Conservation (phyloP, 2,888 invertebrate species). For the Microdon myrmicae region DNA sequence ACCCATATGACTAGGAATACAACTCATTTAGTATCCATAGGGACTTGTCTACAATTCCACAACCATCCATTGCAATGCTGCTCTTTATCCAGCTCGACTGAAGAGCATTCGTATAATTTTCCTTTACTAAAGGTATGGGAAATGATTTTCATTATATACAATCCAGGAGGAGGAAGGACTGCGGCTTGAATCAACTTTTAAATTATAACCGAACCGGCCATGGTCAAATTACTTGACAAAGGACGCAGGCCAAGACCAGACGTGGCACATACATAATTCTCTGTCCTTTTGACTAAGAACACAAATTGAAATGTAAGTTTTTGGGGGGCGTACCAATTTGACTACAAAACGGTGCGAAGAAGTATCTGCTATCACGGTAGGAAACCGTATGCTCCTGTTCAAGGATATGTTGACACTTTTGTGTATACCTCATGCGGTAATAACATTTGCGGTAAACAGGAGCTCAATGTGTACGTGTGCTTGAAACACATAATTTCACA, state of each 20-base stretch:
- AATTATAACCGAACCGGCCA: slow-evolving; percentile 35
- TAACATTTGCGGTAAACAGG: slow-evolving; percentile 44
- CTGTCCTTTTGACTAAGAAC: background rate
- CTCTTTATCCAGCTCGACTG: background rate
- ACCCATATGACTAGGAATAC: slow-evolving; percentile 30
- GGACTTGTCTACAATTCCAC: too few species aligned
- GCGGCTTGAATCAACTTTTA: slow-evolving; percentile 28
- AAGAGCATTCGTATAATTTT: slow-evolving; percentile 30
- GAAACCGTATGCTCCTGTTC: slow-evolving; percentile 26
- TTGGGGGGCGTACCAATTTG: slow-evolving; percentile 4
- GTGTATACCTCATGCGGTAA: slow-evolving; percentile 49
- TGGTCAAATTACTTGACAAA: slow-evolving; percentile 41
- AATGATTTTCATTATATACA: slow-evolving; percentile 44
- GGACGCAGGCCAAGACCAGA: slow-evolving; percentile 1
- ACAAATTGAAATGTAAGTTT: slow-evolving; percentile 37
- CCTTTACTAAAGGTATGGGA: slow-evolving; percentile 28
- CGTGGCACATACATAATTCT: slow-evolving; percentile 7
- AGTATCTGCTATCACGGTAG: too few species aligned
- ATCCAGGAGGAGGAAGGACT: slow-evolving; percentile 1
- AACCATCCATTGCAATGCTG: too few species aligned
- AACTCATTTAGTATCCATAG: slow-evolving; percentile 29
- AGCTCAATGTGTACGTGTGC: slow-evolving; percentile 24
- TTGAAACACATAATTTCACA: slow-evolving; percentile 40
- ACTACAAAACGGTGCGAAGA: too few species aligned
- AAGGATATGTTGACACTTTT: slow-evolving; percentile 52